Evolutionary conservation across 92 coral and sea anemone species (phyloP).

Genomic region (Anthopleura xanthogrammica): DNA sequence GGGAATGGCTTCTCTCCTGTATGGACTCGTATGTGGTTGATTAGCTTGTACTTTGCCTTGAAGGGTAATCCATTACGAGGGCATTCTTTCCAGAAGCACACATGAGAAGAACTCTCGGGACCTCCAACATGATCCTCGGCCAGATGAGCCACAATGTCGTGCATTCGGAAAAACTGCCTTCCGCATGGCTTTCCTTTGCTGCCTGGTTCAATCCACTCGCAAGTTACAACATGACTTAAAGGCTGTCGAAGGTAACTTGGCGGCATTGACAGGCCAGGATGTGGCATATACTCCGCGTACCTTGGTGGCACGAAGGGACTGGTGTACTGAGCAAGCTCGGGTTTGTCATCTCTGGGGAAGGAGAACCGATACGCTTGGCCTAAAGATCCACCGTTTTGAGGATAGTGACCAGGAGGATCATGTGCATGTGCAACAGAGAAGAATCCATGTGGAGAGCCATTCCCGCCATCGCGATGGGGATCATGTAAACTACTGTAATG

Average conservation of each 20-base stretch:
- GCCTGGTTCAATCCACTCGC: slow-evolving; percentile 99
- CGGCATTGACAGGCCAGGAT: slow-evolving; percentile 85
- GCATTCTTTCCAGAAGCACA: slow-evolving; percentile 98
- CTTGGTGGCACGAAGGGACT: slow-evolving; percentile 87
- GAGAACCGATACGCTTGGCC: slow-evolving; percentile 72
- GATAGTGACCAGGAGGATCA: slow-evolving; percentile 74
- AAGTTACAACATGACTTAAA: slow-evolving; percentile 94
- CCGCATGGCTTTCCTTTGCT: slow-evolving; percentile 98
- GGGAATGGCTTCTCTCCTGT: slow-evolving; percentile 99
- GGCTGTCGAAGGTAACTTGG: slow-evolving; percentile 92
- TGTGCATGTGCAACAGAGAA: slow-evolving; percentile 92
- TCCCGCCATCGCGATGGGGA: slow-evolving; percentile 82
- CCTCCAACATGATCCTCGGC: slow-evolving; percentile 99
- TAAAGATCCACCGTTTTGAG: slow-evolving; percentile 55
- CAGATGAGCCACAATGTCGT: slow-evolving; percentile 96
- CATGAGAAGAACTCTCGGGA: slow-evolving; percentile 94
- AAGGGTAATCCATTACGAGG: slow-evolving; percentile 93
- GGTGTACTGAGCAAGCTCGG: slow-evolving; percentile 78
- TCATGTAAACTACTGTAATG: slow-evolving; percentile 86
- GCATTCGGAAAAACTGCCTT: slow-evolving; percentile 99
- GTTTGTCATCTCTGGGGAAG: slow-evolving; percentile 68
- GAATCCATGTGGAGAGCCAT: slow-evolving; percentile 91
- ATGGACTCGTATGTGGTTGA: slow-evolving; percentile 97
- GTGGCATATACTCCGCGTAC: slow-evolving; percentile 76
- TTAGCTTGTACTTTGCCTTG: slow-evolving; percentile 98